Percentiles rank a stretch among this genome's conserved stretches.
These are phyloP conservation scores for Ictalurus furcatus DNA, from an alignment of 2,113 vertebrate species.

Conservation along the genomic window DNA sequence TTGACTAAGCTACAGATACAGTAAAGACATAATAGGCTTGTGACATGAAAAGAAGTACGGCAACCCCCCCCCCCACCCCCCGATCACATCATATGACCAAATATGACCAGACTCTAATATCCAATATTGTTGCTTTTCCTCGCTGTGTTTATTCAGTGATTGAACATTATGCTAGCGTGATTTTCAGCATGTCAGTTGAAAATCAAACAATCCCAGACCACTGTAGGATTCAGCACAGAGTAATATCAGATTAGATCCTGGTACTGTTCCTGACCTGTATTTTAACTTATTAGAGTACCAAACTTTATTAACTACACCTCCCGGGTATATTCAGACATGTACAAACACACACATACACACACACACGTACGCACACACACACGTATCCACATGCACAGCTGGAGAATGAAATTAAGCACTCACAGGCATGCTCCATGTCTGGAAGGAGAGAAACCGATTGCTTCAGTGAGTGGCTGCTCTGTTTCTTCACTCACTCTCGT, in stretches of 20 bases:
- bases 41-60: slow-evolving; percentile 51
- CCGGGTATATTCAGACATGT: background rate
- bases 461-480: slow-evolving; percentile 66
- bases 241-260: background rate
- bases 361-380: slow-evolving; percentile 4
- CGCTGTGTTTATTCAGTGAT: slow-evolving; percentile 35
- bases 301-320: slow-evolving; percentile 29
- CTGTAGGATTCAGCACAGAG: background rate
- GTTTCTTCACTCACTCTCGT: slow-evolving; percentile 62
- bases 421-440: slow-evolving; percentile 79
- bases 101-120: slow-evolving; percentile 55
- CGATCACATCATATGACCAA: slow-evolving; percentile 62
- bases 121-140: background rate
- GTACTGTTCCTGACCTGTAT: background rate
- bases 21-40: slow-evolving; percentile 31
- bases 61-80: slow-evolving; percentile 37
- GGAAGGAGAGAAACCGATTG: slow-evolving; percentile 63
- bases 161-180: background rate
- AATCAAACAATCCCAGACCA: slow-evolving; percentile 15
- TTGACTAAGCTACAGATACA: background rate
- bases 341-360: background rate
- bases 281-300: background rate
- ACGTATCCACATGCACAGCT: slow-evolving; percentile 21
- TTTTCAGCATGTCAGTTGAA: slow-evolving; percentile 32
- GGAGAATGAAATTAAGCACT: slow-evolving; percentile 59